Evolutionary conservation across 2,888 invertebrate genomes (phyloP).

Genomic region (Polia nebulosa): DNA sequence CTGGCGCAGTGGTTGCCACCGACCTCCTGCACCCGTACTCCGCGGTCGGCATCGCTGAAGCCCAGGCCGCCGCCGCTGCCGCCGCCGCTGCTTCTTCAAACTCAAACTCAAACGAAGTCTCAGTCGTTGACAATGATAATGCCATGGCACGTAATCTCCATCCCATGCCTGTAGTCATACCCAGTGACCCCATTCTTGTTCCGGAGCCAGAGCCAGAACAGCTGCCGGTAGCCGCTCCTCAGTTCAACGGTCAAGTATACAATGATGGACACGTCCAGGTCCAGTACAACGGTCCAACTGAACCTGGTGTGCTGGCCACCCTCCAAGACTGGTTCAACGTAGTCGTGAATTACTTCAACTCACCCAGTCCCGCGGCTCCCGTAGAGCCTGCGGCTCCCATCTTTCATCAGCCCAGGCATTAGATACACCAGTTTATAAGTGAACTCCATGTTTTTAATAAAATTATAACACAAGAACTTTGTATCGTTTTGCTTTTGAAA

Average conservation of each 20-base stretch:
- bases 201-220: constrained; percentile 56
- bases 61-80: constrained; percentile 66
- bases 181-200: constrained; percentile 34
- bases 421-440: background rate
- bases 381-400: background rate
- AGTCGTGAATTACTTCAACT: constrained; percentile 81
- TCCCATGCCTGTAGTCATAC: constrained; percentile 38
- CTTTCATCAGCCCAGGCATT: background rate
- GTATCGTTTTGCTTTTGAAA: background rate
- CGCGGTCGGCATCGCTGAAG: constrained; percentile 78
- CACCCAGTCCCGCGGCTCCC: background rate
- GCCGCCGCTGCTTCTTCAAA: constrained; percentile 30
- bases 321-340: constrained; percentile 82
- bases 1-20: constrained; percentile 71
- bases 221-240: constrained; percentile 57
- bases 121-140: constrained; percentile 3
- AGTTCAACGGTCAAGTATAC: constrained; percentile 74
- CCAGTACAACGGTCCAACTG: constrained; percentile 72
- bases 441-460: background rate
- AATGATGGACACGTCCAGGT: constrained; percentile 82
- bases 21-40: constrained; percentile 78
- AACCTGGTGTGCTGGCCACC: constrained; percentile 74
- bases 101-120: background rate
- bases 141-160: background rate
- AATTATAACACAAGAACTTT: constrained; percentile 8